These are phyloP conservation scores for Melipona quadrifasciata DNA, from an alignment of 1,140 invertebrate genomes.

Conservation along the genomic window DNA sequence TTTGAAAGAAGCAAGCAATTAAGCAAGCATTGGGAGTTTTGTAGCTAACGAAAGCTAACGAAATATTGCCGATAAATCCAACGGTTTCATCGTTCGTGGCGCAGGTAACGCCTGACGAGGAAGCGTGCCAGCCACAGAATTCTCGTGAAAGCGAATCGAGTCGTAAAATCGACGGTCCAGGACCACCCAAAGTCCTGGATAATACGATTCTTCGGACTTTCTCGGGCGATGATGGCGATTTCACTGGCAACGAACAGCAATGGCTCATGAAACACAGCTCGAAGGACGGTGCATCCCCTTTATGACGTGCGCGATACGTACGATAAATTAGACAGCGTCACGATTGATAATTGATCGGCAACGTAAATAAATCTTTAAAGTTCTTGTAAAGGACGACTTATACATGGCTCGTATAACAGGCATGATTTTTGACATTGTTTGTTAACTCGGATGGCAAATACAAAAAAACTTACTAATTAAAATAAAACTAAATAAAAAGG, in stretches of 20 bases:
- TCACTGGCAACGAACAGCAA: slow-evolving; percentile 60
- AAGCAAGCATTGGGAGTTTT: background rate
- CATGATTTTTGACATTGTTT: background rate
- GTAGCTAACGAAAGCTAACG: background rate
- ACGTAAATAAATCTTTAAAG: slow-evolving; percentile 12
- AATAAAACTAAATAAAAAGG: too few relatives aligned
- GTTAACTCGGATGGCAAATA: background rate
- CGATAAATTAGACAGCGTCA: slow-evolving; percentile 34
- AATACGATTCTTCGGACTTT: slow-evolving; percentile 67
- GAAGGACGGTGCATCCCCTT: slow-evolving; percentile 1
- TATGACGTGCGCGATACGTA: slow-evolving; percentile 10
- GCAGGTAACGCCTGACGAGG: slow-evolving; percentile 21
- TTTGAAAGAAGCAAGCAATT: background rate
- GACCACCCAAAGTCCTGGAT: slow-evolving; percentile 69
- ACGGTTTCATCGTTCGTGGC: slow-evolving; percentile 7
- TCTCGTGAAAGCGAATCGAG: slow-evolving; percentile 54
- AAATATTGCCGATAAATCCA: slow-evolving; percentile 3
- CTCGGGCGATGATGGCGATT: slow-evolving; percentile 70
- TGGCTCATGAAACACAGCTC: slow-evolving; percentile 34
- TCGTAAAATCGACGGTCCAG: slow-evolving; percentile 65
- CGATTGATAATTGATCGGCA: slow-evolving; percentile 27
- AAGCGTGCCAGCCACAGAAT: background rate
- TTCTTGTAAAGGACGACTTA: background rate
- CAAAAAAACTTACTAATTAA: background rate
- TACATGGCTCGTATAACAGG: background rate